Conservation (phyloP, 2,113 vertebrate genomes). For the Thryonomys swinderianus region DNA sequence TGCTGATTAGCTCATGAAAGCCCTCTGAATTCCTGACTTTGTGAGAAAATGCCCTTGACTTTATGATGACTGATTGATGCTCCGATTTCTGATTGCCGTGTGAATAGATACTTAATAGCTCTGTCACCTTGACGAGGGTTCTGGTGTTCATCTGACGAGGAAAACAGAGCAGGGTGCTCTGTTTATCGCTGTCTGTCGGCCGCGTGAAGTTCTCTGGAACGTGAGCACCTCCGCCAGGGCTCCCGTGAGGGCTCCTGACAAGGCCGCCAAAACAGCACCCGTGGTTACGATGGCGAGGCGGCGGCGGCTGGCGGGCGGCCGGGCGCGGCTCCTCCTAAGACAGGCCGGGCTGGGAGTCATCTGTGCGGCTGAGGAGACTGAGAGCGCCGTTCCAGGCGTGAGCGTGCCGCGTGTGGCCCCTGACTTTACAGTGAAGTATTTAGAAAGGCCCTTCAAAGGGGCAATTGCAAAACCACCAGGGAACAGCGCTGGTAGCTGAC, state of each 20-base stretch:
- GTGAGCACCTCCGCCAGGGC: conserved; percentile 6
- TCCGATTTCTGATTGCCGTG: conserved; percentile 87
- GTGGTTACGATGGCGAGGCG: not conserved
- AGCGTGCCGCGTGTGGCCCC: not conserved
- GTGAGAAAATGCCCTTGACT: conserved; percentile 86
- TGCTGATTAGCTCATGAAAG: conserved; percentile 89
- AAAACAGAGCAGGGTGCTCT: conserved; percentile 62
- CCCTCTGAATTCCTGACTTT: conserved; percentile 86
- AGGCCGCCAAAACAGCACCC: not conserved
- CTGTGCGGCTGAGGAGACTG: not conserved
- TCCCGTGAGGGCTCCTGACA: conserved; percentile 16
- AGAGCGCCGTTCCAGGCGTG: not conserved
- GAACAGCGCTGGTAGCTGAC: not conserved
- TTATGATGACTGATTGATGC: conserved; percentile 88
- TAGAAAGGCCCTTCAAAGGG: not conserved
- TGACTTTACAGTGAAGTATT: not conserved
- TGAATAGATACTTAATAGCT: conserved; percentile 86
- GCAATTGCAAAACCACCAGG: not conserved
- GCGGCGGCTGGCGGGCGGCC: not conserved
- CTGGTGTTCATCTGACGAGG: conserved; percentile 82
- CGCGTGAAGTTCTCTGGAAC: conserved; percentile 59
- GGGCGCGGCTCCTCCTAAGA: not conserved
- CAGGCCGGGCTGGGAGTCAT: not conserved
- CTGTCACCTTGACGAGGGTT: conserved; percentile 84
- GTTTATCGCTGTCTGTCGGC: conserved; percentile 64